phyloP scores from a whole-genome alignment of 1,140 invertebrate genomes.

The Lepidurus arcticus region DNA sequence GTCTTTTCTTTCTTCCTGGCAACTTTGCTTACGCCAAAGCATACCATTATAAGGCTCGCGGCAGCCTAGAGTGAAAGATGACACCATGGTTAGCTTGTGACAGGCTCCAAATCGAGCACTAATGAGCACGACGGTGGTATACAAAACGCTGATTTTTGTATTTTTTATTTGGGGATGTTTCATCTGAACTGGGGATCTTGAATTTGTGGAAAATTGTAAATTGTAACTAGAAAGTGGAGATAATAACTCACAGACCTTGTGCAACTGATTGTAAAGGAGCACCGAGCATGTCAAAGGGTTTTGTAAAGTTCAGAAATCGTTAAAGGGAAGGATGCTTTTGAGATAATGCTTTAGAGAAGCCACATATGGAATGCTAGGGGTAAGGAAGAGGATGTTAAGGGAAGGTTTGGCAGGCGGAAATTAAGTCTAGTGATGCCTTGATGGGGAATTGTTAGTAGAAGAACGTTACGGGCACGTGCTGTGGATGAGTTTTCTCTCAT shows the following conservation, averaged over 20 bases:
- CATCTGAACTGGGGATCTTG: not conserved
- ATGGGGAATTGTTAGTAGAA: not conserved
- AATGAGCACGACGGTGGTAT: slow-evolving; percentile 21
- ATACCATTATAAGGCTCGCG: not conserved
- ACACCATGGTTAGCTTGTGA: slow-evolving; percentile 18
- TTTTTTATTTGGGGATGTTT: not conserved
- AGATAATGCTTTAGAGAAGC: not conserved
- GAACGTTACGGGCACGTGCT: slow-evolving; percentile 13
- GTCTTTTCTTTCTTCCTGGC: not conserved
- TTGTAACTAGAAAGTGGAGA: not conserved
- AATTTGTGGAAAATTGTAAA: not conserved
- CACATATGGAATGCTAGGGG: not conserved
- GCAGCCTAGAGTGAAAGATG: slow-evolving; percentile 7
- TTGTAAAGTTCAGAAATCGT: not conserved
- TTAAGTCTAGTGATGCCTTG: not conserved
- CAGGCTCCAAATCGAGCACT: slow-evolving; percentile 20
- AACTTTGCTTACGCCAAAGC: not conserved
- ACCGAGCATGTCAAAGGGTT: not conserved
- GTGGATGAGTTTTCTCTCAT: not conserved
- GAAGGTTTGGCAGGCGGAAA: slow-evolving; percentile 16
- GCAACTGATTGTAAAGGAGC: not conserved
- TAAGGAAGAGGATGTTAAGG: not conserved
- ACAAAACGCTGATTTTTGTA: not conserved
- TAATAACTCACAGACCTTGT: not conserved
- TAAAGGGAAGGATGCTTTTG: not conserved